phyloP scores from a whole-genome alignment of 2,797 vertebrate genomes.

The Phataginus tricuspis region DNA sequence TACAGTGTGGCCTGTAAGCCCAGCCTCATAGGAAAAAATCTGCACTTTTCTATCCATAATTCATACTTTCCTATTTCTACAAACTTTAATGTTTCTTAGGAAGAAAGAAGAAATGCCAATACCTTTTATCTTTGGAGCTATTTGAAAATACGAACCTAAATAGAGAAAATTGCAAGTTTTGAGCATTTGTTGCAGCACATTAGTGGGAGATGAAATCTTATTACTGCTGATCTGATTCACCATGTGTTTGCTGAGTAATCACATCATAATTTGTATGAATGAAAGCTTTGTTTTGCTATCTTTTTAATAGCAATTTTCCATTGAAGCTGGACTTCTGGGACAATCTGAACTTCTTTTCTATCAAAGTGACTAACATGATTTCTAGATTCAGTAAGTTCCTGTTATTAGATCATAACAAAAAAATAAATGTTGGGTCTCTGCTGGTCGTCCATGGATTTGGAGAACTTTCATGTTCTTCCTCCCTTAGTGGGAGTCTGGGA shows the following conservation, averaged over 20 bases:
- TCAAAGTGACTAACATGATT: not conserved
- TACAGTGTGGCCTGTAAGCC: not conserved
- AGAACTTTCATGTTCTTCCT: not conserved
- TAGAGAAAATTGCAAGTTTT: not conserved
- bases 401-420: not conserved
- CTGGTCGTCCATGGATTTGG: not conserved
- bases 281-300: constrained; percentile 20
- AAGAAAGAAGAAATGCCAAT: not conserved
- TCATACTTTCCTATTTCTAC: constrained; percentile 6
- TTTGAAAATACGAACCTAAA: constrained; percentile 2
- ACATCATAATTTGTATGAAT: not conserved
- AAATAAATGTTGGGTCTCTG: not conserved
- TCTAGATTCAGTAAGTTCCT: not conserved
- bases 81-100: not conserved
- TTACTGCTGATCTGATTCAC: not conserved
- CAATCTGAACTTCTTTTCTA: not conserved
- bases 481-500: not conserved
- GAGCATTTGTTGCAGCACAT: not conserved
- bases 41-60: not conserved
- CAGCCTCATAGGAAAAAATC: not conserved
- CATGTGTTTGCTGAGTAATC: not conserved
- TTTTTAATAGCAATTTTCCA: not conserved
- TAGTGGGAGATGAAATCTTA: not conserved
- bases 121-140: not conserved
- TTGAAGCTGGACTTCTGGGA: not conserved